Percentiles rank a stretch among this genome's conserved stretches.
phyloP scores from a whole-genome alignment of 2,888 invertebrate genomes.

The Drosophila ezoana region DNA sequence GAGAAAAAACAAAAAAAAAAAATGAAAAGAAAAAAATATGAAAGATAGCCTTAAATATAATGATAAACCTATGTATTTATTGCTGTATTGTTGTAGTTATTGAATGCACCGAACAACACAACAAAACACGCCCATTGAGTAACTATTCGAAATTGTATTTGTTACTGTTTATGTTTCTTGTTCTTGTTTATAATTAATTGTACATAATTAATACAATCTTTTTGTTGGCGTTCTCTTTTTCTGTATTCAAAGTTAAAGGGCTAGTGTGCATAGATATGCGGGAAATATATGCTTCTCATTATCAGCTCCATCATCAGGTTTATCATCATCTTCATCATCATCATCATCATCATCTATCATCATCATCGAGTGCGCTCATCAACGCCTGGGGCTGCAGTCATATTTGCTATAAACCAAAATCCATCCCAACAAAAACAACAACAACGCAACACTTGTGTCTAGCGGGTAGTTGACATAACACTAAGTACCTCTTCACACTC shows the following conservation, averaged over 20 bases:
- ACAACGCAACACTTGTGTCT: conserved; percentile 30
- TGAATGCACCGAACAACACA: conserved; percentile 44
- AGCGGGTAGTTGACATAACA: conserved; percentile 46
- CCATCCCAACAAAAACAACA: conserved; percentile 18
- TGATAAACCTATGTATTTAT: conserved; percentile 65
- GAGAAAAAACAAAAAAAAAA: conserved; percentile 37
- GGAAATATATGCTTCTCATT: conserved; percentile 39
- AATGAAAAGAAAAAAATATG: conserved; percentile 30
- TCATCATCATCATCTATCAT: conserved; percentile 9
- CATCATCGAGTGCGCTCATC: conserved; percentile 22
- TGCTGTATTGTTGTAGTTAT: conserved; percentile 72
- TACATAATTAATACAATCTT: conserved; percentile 35
- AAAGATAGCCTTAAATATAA: conserved; percentile 55
- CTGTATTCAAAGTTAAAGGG: conserved; percentile 32
- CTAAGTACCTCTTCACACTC: conserved; percentile 31
- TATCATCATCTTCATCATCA: conserved; percentile 17
- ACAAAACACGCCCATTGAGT: conserved; percentile 37
- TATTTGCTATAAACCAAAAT: conserved; percentile 19
- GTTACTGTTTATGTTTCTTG: conserved; percentile 32
- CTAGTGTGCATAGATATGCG: conserved; percentile 26
- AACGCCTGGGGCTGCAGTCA: conserved; percentile 38
- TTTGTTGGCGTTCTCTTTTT: conserved; percentile 34
- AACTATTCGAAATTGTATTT: conserved; percentile 44
- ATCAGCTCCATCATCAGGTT: conserved; percentile 7
- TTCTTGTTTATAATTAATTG: conserved; percentile 20